These are phyloP conservation scores for Clarias macrocephalus DNA, from an alignment of 2,113 vertebrate species.

Conservation along the genomic window DNA sequence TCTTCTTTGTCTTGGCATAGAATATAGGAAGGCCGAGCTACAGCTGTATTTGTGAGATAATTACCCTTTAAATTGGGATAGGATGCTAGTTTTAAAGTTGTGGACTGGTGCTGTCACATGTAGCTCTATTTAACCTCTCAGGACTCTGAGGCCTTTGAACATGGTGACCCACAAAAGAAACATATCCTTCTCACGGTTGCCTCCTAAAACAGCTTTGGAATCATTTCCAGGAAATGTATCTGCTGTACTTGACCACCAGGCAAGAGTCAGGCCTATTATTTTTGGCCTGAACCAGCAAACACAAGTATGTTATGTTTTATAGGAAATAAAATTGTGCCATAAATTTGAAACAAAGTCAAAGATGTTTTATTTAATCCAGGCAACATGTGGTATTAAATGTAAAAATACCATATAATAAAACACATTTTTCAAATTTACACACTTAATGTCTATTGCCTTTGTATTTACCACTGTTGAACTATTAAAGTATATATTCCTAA, in stretches of 20 bases:
- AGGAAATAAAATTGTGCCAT: background rate
- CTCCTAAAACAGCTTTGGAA: background rate
- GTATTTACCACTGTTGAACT: background rate
- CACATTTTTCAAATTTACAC: background rate
- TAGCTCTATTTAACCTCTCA: slow-evolving; percentile 37
- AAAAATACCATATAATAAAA: background rate
- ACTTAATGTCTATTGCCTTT: background rate
- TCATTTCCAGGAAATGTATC: slow-evolving; percentile 3
- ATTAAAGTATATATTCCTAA: background rate
- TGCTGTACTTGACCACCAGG: background rate
- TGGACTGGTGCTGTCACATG: slow-evolving; percentile 45
- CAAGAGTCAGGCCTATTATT: background rate
- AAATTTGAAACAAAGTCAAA: background rate
- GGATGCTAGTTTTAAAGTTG: slow-evolving; percentile 41
- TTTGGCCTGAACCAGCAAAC: background rate
- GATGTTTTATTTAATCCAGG: background rate
- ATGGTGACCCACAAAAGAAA: background rate
- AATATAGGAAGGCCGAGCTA: slow-evolving; percentile 55
- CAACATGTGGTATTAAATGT: background rate
- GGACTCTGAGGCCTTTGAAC: background rate
- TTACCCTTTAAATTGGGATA: slow-evolving; percentile 47
- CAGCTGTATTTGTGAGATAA: slow-evolving; percentile 63
- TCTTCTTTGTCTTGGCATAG: slow-evolving; percentile 67
- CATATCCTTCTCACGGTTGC: slow-evolving; percentile 3
- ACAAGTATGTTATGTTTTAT: background rate